These are phyloP conservation scores for Zaprionus ghesquierei DNA, from an alignment of 1,140 invertebrate species.

Conservation along the genomic window DNA sequence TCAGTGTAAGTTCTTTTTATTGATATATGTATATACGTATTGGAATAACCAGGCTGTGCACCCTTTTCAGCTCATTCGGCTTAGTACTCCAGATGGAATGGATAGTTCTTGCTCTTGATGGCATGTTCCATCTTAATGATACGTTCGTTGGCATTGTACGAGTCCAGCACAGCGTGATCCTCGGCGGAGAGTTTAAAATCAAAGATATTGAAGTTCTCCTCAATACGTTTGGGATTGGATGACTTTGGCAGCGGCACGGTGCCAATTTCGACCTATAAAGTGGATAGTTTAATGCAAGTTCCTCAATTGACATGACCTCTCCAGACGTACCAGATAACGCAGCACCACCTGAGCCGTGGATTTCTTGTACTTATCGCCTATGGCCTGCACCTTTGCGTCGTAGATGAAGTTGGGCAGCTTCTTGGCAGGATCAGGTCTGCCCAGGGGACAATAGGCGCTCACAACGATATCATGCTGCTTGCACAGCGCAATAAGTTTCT, in stretches of 20 bases:
- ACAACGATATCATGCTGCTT: constrained; percentile 87
- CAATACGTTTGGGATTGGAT: constrained; percentile 88
- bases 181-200: constrained; percentile 88
- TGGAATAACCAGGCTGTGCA: background rate
- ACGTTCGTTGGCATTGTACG: constrained; percentile 84
- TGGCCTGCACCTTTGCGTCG: constrained; percentile 86
- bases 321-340: constrained; percentile 85
- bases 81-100: constrained; percentile 84
- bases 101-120: constrained; percentile 85
- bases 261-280: constrained; percentile 87
- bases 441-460: constrained; percentile 92
- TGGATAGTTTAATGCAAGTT: background rate
- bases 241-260: constrained; percentile 93
- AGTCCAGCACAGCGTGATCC: constrained; percentile 85
- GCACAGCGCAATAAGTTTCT: constrained; percentile 87
- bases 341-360: constrained; percentile 88
- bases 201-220: constrained; percentile 90
- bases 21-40: background rate
- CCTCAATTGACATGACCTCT: background rate
- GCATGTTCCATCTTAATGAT: constrained; percentile 73
- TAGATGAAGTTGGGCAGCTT: constrained; percentile 86
- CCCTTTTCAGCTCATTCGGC: background rate
- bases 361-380: constrained; percentile 88
- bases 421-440: constrained; percentile 88
- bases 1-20: background rate